Conservation (phyloP, 2,797 vertebrate genomes). For the Tapirus indicus region DNA sequence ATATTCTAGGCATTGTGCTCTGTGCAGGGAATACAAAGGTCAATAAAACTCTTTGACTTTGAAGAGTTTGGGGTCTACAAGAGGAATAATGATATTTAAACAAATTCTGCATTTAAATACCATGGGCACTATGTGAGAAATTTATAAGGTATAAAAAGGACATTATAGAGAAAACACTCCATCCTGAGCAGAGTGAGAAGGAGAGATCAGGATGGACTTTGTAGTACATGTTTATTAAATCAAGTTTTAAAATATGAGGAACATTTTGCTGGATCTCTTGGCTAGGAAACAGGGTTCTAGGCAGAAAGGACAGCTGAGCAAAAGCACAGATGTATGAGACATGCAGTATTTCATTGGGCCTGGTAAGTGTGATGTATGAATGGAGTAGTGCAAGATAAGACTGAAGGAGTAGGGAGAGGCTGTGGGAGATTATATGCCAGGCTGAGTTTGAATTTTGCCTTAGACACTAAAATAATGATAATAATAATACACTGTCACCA, state of each 20-base stretch:
- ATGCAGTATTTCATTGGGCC: accelerated
- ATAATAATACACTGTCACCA: background rate
- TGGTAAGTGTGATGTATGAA: background rate
- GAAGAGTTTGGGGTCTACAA: background rate
- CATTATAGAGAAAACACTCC: background rate
- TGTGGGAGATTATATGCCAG: background rate
- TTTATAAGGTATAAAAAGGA: background rate
- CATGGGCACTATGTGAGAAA: background rate
- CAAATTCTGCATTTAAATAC: background rate
- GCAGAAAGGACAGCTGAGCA: background rate
- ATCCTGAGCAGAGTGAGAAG: background rate
- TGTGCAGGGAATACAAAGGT: background rate
- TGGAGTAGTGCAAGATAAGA: background rate
- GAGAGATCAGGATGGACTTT: background rate
- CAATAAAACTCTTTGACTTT: background rate
- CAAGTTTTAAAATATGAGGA: background rate
- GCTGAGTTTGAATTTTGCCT: background rate
- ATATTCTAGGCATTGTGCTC: background rate
- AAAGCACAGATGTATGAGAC: background rate
- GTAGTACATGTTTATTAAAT: background rate
- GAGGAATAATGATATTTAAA: background rate
- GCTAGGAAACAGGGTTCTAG: background rate
- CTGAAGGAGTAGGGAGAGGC: background rate
- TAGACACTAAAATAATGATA: background rate
- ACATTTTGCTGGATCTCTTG: background rate